Conservation (phyloP, 2,888 invertebrate genomes). For the Galerucella nymphaeae region DNA sequence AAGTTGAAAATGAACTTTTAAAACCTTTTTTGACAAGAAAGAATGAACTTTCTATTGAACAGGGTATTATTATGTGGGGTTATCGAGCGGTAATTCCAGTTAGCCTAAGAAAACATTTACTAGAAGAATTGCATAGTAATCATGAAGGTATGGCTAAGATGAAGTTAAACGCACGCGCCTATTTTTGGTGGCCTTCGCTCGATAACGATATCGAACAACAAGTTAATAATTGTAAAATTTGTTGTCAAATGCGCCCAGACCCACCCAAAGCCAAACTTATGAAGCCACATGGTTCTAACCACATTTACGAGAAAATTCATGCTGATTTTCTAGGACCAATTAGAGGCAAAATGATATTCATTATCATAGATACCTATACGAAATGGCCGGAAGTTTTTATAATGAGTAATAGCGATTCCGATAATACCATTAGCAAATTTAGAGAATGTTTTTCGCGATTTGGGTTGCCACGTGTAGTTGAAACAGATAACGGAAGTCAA, state of each 20-base stretch:
- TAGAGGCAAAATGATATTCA: conserved; percentile 21
- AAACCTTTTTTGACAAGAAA: not conserved
- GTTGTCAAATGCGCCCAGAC: conserved; percentile 12
- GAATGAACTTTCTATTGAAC: conserved; percentile 28
- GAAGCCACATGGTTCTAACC: not conserved
- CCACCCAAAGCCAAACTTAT: conserved; percentile 22
- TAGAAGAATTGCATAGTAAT: conserved; percentile 39
- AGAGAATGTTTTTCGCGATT: conserved; percentile 19
- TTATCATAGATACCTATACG: conserved; percentile 23
- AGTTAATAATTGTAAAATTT: conserved; percentile 10
- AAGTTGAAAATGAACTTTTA: not conserved
- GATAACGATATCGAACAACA: conserved; percentile 20
- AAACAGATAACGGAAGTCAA: conserved; percentile 14
- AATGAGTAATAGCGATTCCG: conserved; percentile 18
- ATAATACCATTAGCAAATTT: conserved; percentile 2
- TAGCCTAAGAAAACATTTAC: conserved; percentile 32
- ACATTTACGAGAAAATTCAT: conserved; percentile 27
- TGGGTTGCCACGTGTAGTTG: conserved; percentile 20
- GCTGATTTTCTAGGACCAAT: conserved; percentile 23
- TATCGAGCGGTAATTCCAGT: conserved; percentile 38
- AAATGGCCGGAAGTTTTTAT: conserved; percentile 29
- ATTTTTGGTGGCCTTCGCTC: conserved; percentile 29
- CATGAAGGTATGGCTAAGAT: conserved; percentile 39
- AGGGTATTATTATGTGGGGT: conserved; percentile 43
- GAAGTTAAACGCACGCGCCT: conserved; percentile 26